Percentiles rank a stretch among this genome's conserved stretches.
Evolutionary conservation across 1,140 invertebrate genomes (phyloP).

Genomic region (Polyergus mexicanus): DNA sequence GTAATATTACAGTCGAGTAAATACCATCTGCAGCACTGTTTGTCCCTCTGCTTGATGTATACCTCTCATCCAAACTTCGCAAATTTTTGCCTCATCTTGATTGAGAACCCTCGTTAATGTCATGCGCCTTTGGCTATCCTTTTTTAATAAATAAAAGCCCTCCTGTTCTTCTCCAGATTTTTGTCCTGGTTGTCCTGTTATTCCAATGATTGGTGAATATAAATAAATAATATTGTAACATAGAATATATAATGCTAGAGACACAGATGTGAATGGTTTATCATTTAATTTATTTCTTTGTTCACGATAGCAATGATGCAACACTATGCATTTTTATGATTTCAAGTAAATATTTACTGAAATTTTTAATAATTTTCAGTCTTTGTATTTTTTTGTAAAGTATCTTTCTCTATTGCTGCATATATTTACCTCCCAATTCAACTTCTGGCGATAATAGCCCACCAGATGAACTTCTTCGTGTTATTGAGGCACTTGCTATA

Average conservation of each 20-base stretch:
- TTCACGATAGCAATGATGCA: background rate
- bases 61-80: constrained; percentile 93
- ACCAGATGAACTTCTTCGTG: constrained; percentile 92
- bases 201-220: background rate
- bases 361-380: background rate
- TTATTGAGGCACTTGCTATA: constrained; percentile 87
- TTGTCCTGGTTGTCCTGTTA: constrained; percentile 79
- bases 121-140: constrained; percentile 97
- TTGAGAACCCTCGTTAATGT: constrained; percentile 96
- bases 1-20: constrained; percentile 11
- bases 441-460: constrained; percentile 93
- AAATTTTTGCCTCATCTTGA: constrained; percentile 95
- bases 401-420: background rate
- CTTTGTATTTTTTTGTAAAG: background rate
- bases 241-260: background rate
- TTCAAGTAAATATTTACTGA: background rate
- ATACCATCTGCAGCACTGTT: constrained; percentile 88
- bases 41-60: constrained; percentile 90
- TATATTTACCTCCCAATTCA: constrained; percentile 81
- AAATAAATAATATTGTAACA: constrained; percentile 35
- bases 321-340: constrained; percentile 17
- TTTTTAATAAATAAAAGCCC: constrained; percentile 98
- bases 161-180: constrained; percentile 92
- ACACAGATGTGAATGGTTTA: background rate
- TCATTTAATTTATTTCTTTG: constrained; percentile 9